Evolutionary conservation across 53 echinoderm and acorn worm species (phyloP), one percentile per base, ranked within the genome.

Genomic region (Temnopleurus reevesii): DNA sequence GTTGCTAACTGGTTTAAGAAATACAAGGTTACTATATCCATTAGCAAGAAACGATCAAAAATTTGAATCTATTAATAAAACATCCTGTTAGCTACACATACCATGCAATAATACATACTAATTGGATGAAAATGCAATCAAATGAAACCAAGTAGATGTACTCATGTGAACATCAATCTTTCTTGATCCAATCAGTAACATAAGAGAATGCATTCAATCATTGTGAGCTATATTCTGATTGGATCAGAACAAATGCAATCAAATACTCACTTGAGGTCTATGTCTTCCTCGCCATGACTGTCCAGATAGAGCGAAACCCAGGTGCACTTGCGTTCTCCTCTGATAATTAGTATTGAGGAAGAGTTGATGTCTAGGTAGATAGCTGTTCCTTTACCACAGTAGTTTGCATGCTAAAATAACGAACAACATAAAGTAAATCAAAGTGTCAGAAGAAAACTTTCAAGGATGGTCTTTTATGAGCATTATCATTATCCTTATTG

Each of bases 251-350:
- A 19, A 53, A 82, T 55, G 53, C 27, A 33, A 82, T 46, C n/a
- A 49, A 54, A 49, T 89, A 54, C 81, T 53, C 55, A 99, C 99
- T 90, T 96, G 83, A 99, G 91, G 45, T 92, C 93, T 18, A 93
- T 79, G 63, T 99, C 99, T 82, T 96, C 99, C 89, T 99, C 99
- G 1, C 99, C 99, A 76, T 99, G 96, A 34, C 93, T 93, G 55
- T 99, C 99, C 28, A 99, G 91, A 47, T 99, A 99, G 10, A 99
- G 90, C 9, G 99, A 99, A 5, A 92, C 96, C 99, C 99, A 99
- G 17, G 89, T 76, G 79, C 96, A 99, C 17, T 93, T 45, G 12
- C 99, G 77, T 30, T 99, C 81, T 3, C 94, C 96, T 77, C 95
- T 56, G 35, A 96, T 77, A 24, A 99, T 90, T 45, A 96, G 36